These are phyloP conservation scores for Polypedilum vanderplanki DNA, from an alignment of 1,140 invertebrate species.

Conservation along the genomic window DNA sequence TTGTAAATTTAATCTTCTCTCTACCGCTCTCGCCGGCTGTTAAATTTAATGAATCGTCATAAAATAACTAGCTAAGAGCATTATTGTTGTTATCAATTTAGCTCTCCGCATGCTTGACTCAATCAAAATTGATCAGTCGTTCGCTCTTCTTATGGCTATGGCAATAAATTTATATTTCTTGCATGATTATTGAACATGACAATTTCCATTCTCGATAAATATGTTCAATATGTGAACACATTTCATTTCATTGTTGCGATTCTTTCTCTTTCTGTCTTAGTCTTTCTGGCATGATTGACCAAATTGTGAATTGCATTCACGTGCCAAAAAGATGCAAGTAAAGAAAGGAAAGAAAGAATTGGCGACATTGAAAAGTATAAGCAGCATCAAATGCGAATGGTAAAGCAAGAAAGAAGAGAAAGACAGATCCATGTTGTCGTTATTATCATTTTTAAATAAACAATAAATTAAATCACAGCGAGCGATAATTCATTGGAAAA, in stretches of 20 bases:
- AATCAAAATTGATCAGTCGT: not conserved
- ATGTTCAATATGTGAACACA: not conserved
- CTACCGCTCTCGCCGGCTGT: too few relatives aligned
- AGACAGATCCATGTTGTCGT: conserved; percentile 1
- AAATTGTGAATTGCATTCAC: conserved; percentile 26
- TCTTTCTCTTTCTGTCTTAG: too few relatives aligned
- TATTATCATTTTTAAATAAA: conserved; percentile 27
- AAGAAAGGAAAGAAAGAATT: conserved; percentile 1
- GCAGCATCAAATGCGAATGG: not conserved
- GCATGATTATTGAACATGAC: not conserved
- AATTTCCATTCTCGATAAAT: not conserved
- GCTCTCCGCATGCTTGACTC: not conserved
- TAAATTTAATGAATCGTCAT: conserved; percentile 8
- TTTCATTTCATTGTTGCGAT: not conserved
- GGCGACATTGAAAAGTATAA: conserved; percentile 1
- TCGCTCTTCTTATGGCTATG: not conserved
- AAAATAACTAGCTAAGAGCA: not conserved
- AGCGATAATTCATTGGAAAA: not conserved
- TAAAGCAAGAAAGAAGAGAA: not conserved
- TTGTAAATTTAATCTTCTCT: too few relatives aligned
- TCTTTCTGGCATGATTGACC: not conserved
- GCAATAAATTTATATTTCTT: not conserved
- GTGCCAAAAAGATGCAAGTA: not conserved
- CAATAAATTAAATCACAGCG: conserved; percentile 25
- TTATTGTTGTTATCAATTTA: not conserved